Conservation (phyloP, 2,797 vertebrate species). For the Sandelia bainsii region DNA sequence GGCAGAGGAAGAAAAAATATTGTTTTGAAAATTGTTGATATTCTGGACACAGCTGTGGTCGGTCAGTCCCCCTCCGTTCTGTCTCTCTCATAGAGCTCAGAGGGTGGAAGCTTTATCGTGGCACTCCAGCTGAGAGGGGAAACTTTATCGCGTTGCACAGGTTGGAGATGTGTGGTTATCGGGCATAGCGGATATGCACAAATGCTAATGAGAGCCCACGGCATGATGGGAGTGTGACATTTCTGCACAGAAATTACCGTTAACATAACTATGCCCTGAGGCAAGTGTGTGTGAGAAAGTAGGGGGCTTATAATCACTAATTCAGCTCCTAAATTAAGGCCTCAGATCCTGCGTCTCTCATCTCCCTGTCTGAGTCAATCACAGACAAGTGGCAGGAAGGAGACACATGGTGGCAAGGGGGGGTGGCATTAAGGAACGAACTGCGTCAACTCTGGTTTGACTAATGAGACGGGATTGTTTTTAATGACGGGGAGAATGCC, state of each 20-base stretch:
- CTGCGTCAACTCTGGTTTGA: constrained; percentile 79
- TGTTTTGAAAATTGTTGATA: constrained; percentile 72
- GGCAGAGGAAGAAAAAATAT: constrained; percentile 18
- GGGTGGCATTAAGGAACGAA: constrained; percentile 76
- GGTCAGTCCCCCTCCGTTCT: constrained; percentile 59
- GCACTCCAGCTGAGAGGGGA: constrained; percentile 72
- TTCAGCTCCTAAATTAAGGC: constrained; percentile 89
- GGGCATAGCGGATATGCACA: constrained; percentile 84
- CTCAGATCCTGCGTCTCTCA: constrained; percentile 84
- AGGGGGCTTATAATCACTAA: constrained; percentile 85
- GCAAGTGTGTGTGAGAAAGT: constrained; percentile 72
- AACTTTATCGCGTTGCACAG: constrained; percentile 82
- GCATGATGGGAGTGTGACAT: constrained; percentile 90
- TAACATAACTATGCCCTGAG: constrained; percentile 82
- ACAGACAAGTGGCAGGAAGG: constrained; percentile 70
- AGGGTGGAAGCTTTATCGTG: constrained; percentile 79
- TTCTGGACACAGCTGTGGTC: constrained; percentile 75
- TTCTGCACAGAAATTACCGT: constrained; percentile 90
- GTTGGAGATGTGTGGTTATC: constrained; percentile 82
- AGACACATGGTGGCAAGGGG: constrained; percentile 18
- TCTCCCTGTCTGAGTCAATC: constrained; percentile 88
- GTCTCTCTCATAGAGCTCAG: constrained; percentile 69
- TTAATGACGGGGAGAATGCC: constrained; percentile 81
- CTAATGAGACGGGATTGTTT: constrained; percentile 85
- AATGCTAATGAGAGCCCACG: constrained; percentile 91